A percentile compares a stretch with the other conserved stretches of the same genome.
These are phyloP conservation scores for Proterorhinus semilunaris DNA, from an alignment of 2,113 vertebrate species.

Conservation along the genomic window DNA sequence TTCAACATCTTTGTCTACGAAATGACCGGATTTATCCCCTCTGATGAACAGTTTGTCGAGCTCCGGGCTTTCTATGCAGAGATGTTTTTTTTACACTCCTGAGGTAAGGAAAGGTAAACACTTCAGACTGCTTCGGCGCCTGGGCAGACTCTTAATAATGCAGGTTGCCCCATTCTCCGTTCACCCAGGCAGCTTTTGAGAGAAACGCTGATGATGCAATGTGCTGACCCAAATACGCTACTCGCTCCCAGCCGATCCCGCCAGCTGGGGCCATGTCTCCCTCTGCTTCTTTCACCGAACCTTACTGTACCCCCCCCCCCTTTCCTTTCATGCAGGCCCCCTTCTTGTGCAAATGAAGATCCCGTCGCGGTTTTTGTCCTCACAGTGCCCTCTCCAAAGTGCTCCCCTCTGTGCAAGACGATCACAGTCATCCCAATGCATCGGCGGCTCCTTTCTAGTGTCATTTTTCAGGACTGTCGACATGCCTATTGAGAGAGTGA, in stretches of 20 bases:
- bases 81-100: neutral
- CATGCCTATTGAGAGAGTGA: constrained; percentile 36
- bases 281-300: constrained; percentile 39
- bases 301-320: constrained; percentile 14
- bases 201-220: constrained; percentile 84
- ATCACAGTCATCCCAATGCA: constrained; percentile 25
- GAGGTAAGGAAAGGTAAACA: neutral
- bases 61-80: neutral
- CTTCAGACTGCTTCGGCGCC: constrained; percentile 27
- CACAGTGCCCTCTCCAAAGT: constrained; percentile 17
- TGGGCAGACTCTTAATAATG: constrained; percentile 70
- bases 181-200: constrained; percentile 76
- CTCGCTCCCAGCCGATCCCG: constrained; percentile 76
- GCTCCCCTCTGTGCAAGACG: constrained; percentile 20
- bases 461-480: constrained; percentile 14
- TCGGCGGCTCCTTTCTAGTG: constrained; percentile 19
- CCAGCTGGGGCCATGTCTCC: constrained; percentile 72
- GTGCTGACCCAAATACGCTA: constrained; percentile 86
- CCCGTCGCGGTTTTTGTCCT: constrained; percentile 4
- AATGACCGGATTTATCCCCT: too few relatives aligned
- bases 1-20: too few relatives aligned
- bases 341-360: constrained; percentile 7
- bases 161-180: constrained; percentile 63
- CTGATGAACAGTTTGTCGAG: too few relatives aligned
- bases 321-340: constrained; percentile 18